phyloP scores from a whole-genome alignment of 2,113 vertebrate species.

The Oncorhynchus mykiss region DNA sequence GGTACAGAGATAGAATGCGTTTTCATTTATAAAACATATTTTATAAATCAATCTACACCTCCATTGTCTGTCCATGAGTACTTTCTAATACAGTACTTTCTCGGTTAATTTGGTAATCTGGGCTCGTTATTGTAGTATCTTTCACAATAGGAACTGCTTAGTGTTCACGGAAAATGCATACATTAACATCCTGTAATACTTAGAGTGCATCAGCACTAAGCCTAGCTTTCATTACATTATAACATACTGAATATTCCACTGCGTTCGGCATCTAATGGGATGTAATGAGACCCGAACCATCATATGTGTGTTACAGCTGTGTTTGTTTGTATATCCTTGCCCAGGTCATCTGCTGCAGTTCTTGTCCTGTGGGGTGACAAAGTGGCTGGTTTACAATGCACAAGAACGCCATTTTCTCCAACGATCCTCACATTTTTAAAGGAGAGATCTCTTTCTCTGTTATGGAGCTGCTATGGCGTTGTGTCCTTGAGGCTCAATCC shows the following conservation, averaged over 20 bases:
- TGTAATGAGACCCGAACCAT: not conserved
- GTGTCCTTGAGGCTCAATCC: conserved; percentile 66
- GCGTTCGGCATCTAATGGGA: not conserved
- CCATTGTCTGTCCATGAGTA: no score
- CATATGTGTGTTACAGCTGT: conserved; percentile 4
- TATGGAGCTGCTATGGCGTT: conserved; percentile 26
- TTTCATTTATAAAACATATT: not conserved
- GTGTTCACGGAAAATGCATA: no score
- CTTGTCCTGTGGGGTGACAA: conserved; percentile 5
- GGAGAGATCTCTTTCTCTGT: conserved; percentile 20
- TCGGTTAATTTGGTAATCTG: no score
- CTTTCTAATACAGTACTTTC: no score
- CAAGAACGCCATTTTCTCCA: not conserved
- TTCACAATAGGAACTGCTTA: no score
- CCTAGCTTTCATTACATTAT: no score
- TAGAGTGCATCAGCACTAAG: no score
- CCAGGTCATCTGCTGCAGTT: not conserved
- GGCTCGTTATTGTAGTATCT: no score
- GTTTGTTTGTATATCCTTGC: not conserved
- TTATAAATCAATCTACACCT: no score
- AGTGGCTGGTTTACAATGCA: not conserved
- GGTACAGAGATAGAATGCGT: conserved; percentile 3
- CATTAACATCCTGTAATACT: no score
- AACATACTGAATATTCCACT: no score
- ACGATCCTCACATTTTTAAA: conserved; percentile 2